Percentiles rank a stretch among this genome's conserved stretches.
phyloP scores from a whole-genome alignment of 2,797 vertebrate species.

The Falco novaeseelandiae region DNA sequence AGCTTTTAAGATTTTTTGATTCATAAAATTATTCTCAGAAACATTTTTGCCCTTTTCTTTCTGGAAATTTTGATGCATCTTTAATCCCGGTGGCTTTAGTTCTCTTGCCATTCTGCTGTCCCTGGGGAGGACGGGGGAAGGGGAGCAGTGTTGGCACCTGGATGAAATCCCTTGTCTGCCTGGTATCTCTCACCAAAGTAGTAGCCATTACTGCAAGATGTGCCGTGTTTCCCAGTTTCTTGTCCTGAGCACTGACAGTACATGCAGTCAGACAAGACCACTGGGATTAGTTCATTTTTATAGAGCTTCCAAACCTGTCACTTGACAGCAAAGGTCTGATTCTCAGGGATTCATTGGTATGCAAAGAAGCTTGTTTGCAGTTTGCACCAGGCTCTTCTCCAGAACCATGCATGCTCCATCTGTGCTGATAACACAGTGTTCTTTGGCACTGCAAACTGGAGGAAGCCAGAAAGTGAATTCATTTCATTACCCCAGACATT shows the following conservation, averaged over 20 bases:
- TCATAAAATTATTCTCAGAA: not conserved
- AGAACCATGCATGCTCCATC: constrained; percentile 82
- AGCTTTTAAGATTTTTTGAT: not conserved
- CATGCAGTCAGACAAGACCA: constrained; percentile 73
- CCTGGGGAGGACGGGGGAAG: fast-evolving
- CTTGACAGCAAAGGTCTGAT: constrained; percentile 75
- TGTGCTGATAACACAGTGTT: constrained; percentile 86
- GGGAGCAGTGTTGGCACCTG: not conserved
- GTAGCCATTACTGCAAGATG: constrained; percentile 38
- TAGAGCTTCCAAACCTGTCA: constrained; percentile 74
- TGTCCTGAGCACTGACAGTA: constrained; percentile 68
- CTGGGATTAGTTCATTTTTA: constrained; percentile 72
- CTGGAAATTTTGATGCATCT: not conserved
- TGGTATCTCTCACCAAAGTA: not conserved
- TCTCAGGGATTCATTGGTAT: constrained; percentile 82
- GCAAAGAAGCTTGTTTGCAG: constrained; percentile 79
- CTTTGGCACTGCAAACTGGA: constrained; percentile 80
- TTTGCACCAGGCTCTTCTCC: constrained; percentile 81
- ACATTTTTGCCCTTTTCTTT: not conserved
- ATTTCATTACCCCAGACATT: constrained; percentile 81
- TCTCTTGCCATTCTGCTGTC: not conserved
- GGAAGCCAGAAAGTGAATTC: constrained; percentile 83
- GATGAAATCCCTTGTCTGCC: not conserved
- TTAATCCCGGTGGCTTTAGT: not conserved
- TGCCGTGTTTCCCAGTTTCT: constrained; percentile 23